Conservation (phyloP, 2,113 vertebrate genomes). For the Tichodroma muraria region DNA sequence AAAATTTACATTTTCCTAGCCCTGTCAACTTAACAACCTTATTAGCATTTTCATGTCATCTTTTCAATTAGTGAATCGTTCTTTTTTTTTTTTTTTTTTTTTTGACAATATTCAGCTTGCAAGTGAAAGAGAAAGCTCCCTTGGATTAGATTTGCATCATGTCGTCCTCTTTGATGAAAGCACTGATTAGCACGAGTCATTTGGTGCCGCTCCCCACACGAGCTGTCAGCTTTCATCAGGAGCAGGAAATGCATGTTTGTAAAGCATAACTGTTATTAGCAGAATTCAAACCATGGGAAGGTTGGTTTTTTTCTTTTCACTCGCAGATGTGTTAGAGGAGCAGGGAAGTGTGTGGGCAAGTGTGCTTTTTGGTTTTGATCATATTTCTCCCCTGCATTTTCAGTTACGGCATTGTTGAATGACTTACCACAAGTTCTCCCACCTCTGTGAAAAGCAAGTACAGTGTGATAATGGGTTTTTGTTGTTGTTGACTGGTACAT, state of each 20-base stretch:
- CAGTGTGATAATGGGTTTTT: background rate
- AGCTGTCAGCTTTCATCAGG: conserved; percentile 30
- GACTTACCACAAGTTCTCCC: conserved; percentile 9
- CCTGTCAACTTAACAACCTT: conserved; percentile 27
- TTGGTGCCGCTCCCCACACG: background rate
- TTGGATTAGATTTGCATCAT: background rate
- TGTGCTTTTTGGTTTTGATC: background rate
- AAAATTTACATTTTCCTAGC: conserved; percentile 22
- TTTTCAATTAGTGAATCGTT: conserved; percentile 28
- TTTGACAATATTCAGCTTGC: background rate
- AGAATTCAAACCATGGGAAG: background rate
- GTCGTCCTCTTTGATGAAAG: conserved; percentile 12
- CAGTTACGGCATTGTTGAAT: background rate
- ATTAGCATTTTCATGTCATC: conserved; percentile 59
- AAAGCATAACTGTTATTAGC: background rate
- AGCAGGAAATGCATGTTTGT: background rate
- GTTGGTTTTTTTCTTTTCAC: background rate
- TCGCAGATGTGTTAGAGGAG: background rate
- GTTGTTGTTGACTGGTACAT: conserved; percentile 4
- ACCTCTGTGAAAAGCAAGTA: conserved; percentile 21
- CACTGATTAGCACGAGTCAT: background rate
- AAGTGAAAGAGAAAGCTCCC: conserved; percentile 11
- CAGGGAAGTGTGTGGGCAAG: conserved; percentile 3
- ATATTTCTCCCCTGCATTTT: background rate
- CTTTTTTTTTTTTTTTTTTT: background rate